Base-by-base conservation (phyloP, 92 coral and sea anemone species). In the Plumapathes pennacea region DNA sequence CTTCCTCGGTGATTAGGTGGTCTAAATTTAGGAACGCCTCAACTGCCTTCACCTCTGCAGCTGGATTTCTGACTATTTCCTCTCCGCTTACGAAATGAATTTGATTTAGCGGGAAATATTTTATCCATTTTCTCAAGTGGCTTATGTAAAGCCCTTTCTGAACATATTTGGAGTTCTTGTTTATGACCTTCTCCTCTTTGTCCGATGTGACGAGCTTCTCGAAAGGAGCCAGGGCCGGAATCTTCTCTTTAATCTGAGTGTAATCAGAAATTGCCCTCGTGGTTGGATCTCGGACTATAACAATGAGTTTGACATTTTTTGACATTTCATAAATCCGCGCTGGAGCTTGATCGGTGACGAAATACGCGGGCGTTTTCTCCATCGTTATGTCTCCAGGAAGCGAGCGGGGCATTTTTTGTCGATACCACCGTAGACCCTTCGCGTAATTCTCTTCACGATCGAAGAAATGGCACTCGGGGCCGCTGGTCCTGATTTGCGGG, bases 311-410 rank as follows among this genome's bases (percentile, higher is more conserved):
- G 27, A 83, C 32, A 34, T 54, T 57, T 33, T n/a, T 57, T 4
- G 83, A 83, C 83, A 88, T 73, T 18, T 64, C 55, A 56, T 57
- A 32, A 3, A 88, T 74, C 6, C 96, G 56, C 40, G 41, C 54
- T 21, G 96, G 89, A 26, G 57, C 89, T 31, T 60, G 51, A 41
- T 67, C 67, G 17, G 90, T 88, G 41, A 85, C 94, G 64, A 88
- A 88, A 58, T 88, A 88, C 30, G 90, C 76, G 24, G 96, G 96
- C 5, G 96, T 78, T 69, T 88, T 88, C 52, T 88, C 96, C 28
- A 88, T 64, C 23, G 66, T 65, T 10, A 83, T 57, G 29, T 83
- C 76, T 7, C 60, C 55, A 37, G 62, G 56, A 9, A 21, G 36
- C 18, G 78, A 60, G 17, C 76, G 54, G 8, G 96, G 90, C 90